A percentile compares a stretch with the other conserved stretches of the same genome.
These are phyloP conservation scores for Urocyon cinereoargenteus DNA, from an alignment of 2,797 vertebrate genomes.

Conservation along the genomic window DNA sequence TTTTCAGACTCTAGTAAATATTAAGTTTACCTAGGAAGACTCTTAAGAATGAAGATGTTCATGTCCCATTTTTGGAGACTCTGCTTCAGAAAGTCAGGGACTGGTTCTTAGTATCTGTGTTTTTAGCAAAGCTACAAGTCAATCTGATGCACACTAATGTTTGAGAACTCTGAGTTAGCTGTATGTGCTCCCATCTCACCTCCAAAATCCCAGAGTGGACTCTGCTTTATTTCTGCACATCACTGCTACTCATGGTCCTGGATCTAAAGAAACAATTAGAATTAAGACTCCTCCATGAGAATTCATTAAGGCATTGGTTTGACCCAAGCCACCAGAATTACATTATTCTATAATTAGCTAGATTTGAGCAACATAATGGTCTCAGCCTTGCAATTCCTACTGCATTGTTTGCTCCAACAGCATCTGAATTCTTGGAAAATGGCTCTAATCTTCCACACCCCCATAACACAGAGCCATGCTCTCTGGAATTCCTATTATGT, in stretches of 20 bases:
- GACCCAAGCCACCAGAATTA: background rate
- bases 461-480: background rate
- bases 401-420: background rate
- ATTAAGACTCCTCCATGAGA: background rate
- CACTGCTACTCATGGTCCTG: background rate
- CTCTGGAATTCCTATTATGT: background rate
- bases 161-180: background rate
- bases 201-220: background rate
- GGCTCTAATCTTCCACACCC: background rate
- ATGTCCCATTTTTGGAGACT: background rate
- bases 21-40: background rate
- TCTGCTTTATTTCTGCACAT: background rate
- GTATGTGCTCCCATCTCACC: background rate
- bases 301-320: constrained; percentile 12
- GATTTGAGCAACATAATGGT: background rate
- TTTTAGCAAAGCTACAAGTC: background rate
- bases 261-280: background rate
- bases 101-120: background rate
- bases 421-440: background rate
- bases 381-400: background rate
- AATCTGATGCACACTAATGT: background rate
- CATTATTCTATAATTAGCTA: constrained; percentile 16
- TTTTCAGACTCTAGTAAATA: constrained; percentile 42
- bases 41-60: background rate
- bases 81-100: background rate